Base-by-base conservation (phyloP, 1,140 invertebrate species). In the Drosophila kepulauana region DNA sequence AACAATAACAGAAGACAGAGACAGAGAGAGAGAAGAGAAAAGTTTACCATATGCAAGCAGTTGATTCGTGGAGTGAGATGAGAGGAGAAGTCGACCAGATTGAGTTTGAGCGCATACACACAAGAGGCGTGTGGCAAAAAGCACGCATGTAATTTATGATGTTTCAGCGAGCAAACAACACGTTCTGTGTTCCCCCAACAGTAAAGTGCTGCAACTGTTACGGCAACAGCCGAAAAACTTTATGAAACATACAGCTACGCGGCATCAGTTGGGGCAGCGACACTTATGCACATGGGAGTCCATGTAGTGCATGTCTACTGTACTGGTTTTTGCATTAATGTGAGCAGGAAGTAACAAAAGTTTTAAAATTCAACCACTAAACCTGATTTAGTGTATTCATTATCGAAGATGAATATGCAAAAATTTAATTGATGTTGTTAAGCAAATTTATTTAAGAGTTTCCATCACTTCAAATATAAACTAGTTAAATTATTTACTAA, bases 101-200 rank as follows among this genome's bases (percentile, higher is more conserved):
- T 87, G 84, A 88, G 80, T 74, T 73, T 62, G 84, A 88, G 62
- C 72, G 69, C 84, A 65, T 79, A 87, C 82, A 87, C 82, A 88
- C 84, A 87, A 87, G 82, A 78, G 82, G 82, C 78, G 78, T 79
- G 63, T 84, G 82, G 82, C 84, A 82, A 80, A 79, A 78, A 74
- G 84, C 82, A 87, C 84, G 84, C 85, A 78, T 88, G 84, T 88
- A 89, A 88, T 88, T 88, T 88, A 88, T 88, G 84, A 88, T 88
- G 84, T 87, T 87, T 87, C 84, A 87, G 84, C 85, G 84, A 81
- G 76, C 87, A 87, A 87, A 87, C 84, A 87, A 87, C 82, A 87
- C 82, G 82, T 84, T 84, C 28, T 52, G 16, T 51, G 13, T 38
- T 38, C 35, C 66, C 68, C 30, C 56, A 68, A 25, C 48, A 67